phyloP scores from a whole-genome alignment of 2,797 vertebrate genomes.

The Microcaecilia unicolor region DNA sequence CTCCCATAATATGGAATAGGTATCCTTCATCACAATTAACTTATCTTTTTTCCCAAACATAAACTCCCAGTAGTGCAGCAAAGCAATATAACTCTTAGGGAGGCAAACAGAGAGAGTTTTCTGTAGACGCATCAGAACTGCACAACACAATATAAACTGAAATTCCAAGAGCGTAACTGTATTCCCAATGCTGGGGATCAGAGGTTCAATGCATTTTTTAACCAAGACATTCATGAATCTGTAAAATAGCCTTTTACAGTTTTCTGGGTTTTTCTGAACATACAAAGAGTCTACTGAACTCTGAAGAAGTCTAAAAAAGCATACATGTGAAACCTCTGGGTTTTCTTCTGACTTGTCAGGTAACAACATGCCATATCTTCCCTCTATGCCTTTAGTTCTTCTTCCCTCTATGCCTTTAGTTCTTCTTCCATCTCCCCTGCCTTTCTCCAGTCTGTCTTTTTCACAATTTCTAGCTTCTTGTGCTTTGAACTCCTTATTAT shows the following conservation, averaged over 20 bases:
- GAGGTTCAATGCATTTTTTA: constrained; percentile 37
- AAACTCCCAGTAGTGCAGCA: constrained; percentile 61
- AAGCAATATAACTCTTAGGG: constrained; percentile 59
- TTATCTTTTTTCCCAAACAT: constrained; percentile 37
- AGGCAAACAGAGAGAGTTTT: constrained; percentile 43
- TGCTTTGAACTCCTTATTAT: constrained; percentile 36
- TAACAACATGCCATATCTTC: constrained; percentile 54
- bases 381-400: constrained; percentile 35
- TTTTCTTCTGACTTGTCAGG: constrained; percentile 30
- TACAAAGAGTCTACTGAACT: constrained; percentile 53
- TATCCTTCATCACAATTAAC: constrained; percentile 26
- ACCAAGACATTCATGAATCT: constrained; percentile 63
- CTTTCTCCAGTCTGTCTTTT: constrained; percentile 9
- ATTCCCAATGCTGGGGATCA: constrained; percentile 56
- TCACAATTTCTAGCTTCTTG: constrained; percentile 2
- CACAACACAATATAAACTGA: constrained; percentile 55
- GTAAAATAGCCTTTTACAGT: constrained; percentile 52
- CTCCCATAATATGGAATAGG: constrained; percentile 52
- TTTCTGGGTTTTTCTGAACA: constrained; percentile 37
- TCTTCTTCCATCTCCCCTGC: constrained; percentile 14
- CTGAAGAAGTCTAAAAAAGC: constrained; percentile 61
- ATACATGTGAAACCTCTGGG: constrained; percentile 36
- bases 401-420: constrained; percentile 25
- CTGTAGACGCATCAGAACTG: constrained; percentile 46
- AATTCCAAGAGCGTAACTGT: constrained; percentile 57